Evolutionary conservation across 2,888 invertebrate species (phyloP).

Genomic region (Xanthorhoe spadicearia): DNA sequence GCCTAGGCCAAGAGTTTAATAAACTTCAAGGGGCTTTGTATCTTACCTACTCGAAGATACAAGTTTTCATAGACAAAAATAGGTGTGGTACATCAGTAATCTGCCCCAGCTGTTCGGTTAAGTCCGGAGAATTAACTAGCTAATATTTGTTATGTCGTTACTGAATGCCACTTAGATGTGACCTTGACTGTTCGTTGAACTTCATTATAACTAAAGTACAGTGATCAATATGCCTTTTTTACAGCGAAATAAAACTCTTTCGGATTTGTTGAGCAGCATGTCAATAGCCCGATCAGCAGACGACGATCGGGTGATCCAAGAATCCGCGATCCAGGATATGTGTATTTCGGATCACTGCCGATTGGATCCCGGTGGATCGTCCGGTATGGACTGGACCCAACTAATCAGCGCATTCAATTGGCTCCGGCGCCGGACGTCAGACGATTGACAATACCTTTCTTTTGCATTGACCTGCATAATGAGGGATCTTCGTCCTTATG

Average conservation of each 20-base stretch:
- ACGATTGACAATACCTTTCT: constrained; percentile 32
- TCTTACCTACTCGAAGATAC: neutral
- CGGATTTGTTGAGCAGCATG: constrained; percentile 25
- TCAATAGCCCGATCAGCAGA: no score
- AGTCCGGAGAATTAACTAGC: neutral
- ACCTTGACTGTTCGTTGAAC: constrained; percentile 26
- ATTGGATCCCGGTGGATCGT: no score
- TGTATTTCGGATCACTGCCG: no score
- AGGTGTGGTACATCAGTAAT: neutral
- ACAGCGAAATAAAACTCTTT: constrained; percentile 5
- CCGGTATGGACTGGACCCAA: no score
- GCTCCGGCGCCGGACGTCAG: constrained; percentile 29
- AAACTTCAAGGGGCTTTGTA: neutral
- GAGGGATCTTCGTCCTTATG: constrained; percentile 1
- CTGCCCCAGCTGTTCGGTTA: neutral
- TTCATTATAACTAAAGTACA: constrained; percentile 1
- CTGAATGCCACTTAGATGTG: constrained; percentile 17
- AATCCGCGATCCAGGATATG: no score
- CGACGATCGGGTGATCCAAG: no score
- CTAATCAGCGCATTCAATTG: constrained; percentile 37
- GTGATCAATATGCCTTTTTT: constrained; percentile 6
- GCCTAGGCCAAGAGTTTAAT: neutral
- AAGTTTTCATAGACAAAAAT: neutral
- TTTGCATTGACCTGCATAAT: constrained; percentile 21
- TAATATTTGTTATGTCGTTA: constrained; percentile 16